A percentile compares a stretch with the other conserved stretches of the same genome.
Evolutionary conservation across 92 coral and sea anemone species (phyloP).

Genomic region (Phenganax stokvisi): DNA sequence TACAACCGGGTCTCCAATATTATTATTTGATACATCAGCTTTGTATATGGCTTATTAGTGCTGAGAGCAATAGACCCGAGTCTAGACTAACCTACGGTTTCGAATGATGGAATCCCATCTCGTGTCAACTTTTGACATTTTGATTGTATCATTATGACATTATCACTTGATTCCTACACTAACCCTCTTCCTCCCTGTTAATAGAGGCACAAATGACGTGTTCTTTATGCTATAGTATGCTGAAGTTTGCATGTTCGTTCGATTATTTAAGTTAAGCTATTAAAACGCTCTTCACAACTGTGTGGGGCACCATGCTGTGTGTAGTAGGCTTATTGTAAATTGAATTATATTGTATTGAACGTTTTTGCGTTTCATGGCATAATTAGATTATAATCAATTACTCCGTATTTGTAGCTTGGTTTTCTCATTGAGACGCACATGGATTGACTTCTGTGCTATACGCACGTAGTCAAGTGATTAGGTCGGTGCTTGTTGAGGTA

Average conservation of each 20-base stretch:
- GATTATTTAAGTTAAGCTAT: not conserved
- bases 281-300: not conserved
- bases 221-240: not conserved
- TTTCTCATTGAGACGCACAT: not conserved
- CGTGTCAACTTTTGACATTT: too few relatives aligned
- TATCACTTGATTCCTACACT: too few relatives aligned
- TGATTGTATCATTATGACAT: too few relatives aligned
- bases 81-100: too few relatives aligned
- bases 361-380: not conserved
- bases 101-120: too few relatives aligned
- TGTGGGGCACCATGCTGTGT: not conserved
- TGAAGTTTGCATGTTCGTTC: not conserved
- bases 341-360: not conserved
- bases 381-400: constrained; percentile 1
- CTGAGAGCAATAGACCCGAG: too few relatives aligned
- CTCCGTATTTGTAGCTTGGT: not conserved
- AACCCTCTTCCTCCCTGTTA: too few relatives aligned
- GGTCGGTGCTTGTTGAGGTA: not conserved
- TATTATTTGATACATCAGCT: too few relatives aligned
- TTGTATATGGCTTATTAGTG: too few relatives aligned
- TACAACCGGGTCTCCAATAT: too few relatives aligned
- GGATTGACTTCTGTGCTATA: not conserved
- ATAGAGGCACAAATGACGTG: too few relatives aligned
- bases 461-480: not conserved
- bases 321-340: not conserved